Conservation (phyloP, 2,797 vertebrate species). For the Catostomus latipinnis region DNA sequence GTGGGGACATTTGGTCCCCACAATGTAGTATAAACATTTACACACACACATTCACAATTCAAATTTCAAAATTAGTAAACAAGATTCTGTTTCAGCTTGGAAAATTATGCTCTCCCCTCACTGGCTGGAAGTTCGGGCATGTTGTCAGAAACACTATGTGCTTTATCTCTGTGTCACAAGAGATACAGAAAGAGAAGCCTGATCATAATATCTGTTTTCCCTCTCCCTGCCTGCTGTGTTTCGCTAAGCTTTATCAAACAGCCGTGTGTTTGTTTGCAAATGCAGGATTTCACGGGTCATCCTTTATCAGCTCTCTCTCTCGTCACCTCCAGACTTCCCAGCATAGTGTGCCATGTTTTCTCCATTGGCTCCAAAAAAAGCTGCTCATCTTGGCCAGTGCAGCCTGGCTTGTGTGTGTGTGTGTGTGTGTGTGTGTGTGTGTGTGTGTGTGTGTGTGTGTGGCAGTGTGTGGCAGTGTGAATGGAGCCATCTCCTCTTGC, state of each 20-base stretch:
- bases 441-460: constrained; percentile 52
- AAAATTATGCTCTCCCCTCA: constrained; percentile 15
- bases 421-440: not conserved
- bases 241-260: constrained; percentile 60
- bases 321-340: constrained; percentile 61
- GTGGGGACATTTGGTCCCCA: too few species aligned
- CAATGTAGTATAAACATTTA: not conserved
- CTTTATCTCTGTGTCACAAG: constrained; percentile 52
- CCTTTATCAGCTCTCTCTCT: constrained; percentile 58
- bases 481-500: constrained; percentile 47
- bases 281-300: constrained; percentile 57
- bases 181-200: constrained; percentile 47
- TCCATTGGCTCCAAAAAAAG: constrained; percentile 55
- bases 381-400: constrained; percentile 50
- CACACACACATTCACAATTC: constrained; percentile 20
- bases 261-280: constrained; percentile 57
- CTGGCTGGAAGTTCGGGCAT: constrained; percentile 49
- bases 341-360: constrained; percentile 61
- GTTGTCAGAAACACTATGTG: constrained; percentile 35
- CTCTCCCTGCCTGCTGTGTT: constrained; percentile 45
- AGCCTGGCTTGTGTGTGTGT: constrained; percentile 42
- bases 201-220: constrained; percentile 48
- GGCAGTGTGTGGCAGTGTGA: constrained; percentile 49
- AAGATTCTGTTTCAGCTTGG: constrained; percentile 14
- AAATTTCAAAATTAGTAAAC: constrained; percentile 32